These are phyloP conservation scores for Pyrocephalus nanus DNA, from an alignment of 2,797 vertebrate species.

Conservation along the genomic window DNA sequence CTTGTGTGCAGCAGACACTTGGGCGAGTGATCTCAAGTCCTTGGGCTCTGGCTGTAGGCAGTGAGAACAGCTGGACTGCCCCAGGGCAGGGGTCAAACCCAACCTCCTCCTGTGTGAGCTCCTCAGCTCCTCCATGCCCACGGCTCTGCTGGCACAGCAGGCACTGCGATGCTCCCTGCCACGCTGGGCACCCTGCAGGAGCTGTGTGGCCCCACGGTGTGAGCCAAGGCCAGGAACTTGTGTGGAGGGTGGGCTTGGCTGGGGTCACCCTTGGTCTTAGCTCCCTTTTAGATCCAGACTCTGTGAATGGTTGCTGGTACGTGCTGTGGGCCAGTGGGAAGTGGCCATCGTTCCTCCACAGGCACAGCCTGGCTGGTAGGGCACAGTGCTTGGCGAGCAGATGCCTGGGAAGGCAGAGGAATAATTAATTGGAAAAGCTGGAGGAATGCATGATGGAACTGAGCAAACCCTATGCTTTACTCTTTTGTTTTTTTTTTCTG, in stretches of 20 bases:
- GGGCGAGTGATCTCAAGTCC: fast-evolving
- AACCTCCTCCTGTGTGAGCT: fast-evolving
- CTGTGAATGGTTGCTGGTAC: not conserved
- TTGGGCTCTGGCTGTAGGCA: not conserved
- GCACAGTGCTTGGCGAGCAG: not conserved
- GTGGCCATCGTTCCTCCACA: no score
- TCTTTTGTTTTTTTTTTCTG: not conserved
- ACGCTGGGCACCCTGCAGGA: fast-evolving
- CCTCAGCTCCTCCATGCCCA: not conserved
- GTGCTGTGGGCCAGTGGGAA: fast-evolving
- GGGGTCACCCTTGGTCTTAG: not conserved
- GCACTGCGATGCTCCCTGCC: not conserved
- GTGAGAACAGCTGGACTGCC: not conserved
- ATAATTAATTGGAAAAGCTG: not conserved
- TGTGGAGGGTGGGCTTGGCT: fast-evolving
- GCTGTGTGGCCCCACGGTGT: fast-evolving
- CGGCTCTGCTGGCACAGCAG: fast-evolving
- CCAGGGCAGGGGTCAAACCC: not conserved
- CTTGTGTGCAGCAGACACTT: fast-evolving
- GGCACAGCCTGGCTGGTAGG: not conserved
- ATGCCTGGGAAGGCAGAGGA: not conserved
- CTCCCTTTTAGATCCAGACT: not conserved
- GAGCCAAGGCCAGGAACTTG: not conserved
- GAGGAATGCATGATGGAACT: not conserved
- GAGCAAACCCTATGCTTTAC: not conserved